Evolutionary conservation across 1,140 invertebrate genomes (phyloP), one percentile per base, ranked within the genome.

Genomic region (Papilio machaon): DNA sequence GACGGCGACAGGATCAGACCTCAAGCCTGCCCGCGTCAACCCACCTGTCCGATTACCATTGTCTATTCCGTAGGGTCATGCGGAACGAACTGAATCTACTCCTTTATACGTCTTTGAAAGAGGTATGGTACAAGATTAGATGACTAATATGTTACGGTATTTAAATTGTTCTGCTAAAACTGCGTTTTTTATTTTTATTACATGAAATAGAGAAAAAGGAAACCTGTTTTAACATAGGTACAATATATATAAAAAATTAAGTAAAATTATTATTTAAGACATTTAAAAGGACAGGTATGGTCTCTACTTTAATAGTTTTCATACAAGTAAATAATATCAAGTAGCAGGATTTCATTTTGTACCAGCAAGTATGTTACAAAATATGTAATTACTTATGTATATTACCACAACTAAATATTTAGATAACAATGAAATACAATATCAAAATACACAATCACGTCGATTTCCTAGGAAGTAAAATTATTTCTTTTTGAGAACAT

Each of bases 21-120:
- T 52, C 74, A 79, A 79, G 77, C 77, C 58, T 79, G 54, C 86
- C 84, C 86, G 81, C 87, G 87, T 94, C 91, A 92, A 84, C 85
- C 85, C 91, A 91, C 89, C 92, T 94, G 92, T 93, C 92, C 91
- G 92, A 92, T 92, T 92, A 92, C 85, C 87, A 93, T 93, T 92
- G 92, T 87, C 88, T 90, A 88, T 85, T 88, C 86, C 89, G 86
- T 91, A 85, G 87, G 88, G 90, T 86, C 87, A 89, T 88, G 84
- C 86, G 89, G 84, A 85, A 85, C 87, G 91, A 91, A 92, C 91
- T 89, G 89, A 93, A 93, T 91, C 90, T 90, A 89, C 92, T 92
- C 91, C 90, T 89, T 91, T 92, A 90, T 92, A 88, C 90, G 86
- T 74, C 85, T 88, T 93, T 86, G 89, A 87, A 89, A 86, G 87